Conservation (phyloP, 53 echinoderm and acorn worm species). For the Paelopatides confundens region DNA sequence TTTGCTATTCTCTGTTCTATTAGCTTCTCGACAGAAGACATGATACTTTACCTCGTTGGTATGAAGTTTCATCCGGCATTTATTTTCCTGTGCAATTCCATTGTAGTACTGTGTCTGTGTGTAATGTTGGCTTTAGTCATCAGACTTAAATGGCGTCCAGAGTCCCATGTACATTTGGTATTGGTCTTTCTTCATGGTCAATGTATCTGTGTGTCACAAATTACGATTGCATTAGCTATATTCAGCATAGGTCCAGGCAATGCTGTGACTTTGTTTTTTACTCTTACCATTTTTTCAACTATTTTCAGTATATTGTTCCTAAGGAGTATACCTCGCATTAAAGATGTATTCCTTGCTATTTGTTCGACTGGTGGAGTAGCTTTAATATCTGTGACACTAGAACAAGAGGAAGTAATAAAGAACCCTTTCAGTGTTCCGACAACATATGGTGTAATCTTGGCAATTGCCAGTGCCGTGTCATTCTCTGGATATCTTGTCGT, state of each 20-base stretch:
- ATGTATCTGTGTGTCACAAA: neutral
- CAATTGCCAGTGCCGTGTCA: neutral
- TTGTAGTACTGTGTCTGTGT: neutral
- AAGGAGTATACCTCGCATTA: neutral
- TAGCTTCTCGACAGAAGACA: neutral
- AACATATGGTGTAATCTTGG: neutral
- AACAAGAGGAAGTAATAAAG: neutral
- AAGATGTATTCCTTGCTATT: neutral
- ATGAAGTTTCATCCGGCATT: neutral
- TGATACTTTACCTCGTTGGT: neutral
- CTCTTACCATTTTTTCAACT: neutral
- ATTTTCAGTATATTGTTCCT: neutral
- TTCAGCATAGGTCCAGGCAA: slow-evolving; percentile 26
- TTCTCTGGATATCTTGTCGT: neutral
- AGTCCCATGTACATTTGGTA: neutral
- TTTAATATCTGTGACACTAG: neutral
- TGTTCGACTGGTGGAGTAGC: neutral
- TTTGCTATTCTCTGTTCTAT: neutral
- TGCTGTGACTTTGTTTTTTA: neutral
- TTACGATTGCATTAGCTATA: neutral
- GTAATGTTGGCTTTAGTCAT: neutral
- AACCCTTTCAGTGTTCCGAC: too few species aligned
- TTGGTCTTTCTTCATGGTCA: neutral
- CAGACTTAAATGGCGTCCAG: neutral
- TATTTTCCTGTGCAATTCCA: neutral